A percentile compares a stretch with the other conserved stretches of the same genome.
These are phyloP conservation scores for Orthosia cruda DNA, from an alignment of 2,888 invertebrate genomes.

Conservation along the genomic window DNA sequence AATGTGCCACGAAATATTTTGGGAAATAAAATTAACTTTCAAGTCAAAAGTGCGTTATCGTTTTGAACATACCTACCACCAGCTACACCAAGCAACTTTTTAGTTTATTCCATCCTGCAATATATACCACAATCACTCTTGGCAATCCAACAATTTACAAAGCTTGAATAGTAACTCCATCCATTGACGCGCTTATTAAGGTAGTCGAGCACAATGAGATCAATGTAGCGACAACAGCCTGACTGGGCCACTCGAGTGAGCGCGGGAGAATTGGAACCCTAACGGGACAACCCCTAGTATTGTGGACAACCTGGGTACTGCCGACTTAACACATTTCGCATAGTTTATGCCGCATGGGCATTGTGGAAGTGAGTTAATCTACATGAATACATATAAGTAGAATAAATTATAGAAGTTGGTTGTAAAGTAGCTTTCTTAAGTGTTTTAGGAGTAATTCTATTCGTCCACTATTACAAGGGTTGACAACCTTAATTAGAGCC, in stretches of 20 bases:
- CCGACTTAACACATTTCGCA: neutral
- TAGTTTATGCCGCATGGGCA: neutral
- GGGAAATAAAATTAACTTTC: too few relatives aligned
- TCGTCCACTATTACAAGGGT: neutral
- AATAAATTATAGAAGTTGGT: too few relatives aligned
- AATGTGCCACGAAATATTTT: too few relatives aligned
- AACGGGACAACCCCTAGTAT: too few relatives aligned
- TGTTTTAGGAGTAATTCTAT: neutral
- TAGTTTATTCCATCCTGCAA: neutral
- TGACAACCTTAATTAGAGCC: neutral
- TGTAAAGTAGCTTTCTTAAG: neutral
- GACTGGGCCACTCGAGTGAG: constrained; percentile 16
- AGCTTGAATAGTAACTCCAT: constrained; percentile 4
- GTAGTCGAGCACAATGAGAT: constrained; percentile 36
- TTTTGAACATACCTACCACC: too few relatives aligned
- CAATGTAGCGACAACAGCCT: constrained; percentile 39
- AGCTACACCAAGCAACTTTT: neutral
- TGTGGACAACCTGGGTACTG: constrained; percentile 32
- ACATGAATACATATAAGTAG: neutral
- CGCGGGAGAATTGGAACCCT: constrained; percentile 8
- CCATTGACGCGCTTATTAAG: constrained; percentile 12
- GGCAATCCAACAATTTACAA: constrained; percentile 24
- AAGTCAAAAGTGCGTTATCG: too few relatives aligned
- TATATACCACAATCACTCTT: neutral
- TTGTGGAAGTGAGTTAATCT: neutral